Percentiles rank a stretch among this genome's conserved stretches.
Conservation (phyloP, 2,888 invertebrate species). For the Leptinotarsa juncta region DNA sequence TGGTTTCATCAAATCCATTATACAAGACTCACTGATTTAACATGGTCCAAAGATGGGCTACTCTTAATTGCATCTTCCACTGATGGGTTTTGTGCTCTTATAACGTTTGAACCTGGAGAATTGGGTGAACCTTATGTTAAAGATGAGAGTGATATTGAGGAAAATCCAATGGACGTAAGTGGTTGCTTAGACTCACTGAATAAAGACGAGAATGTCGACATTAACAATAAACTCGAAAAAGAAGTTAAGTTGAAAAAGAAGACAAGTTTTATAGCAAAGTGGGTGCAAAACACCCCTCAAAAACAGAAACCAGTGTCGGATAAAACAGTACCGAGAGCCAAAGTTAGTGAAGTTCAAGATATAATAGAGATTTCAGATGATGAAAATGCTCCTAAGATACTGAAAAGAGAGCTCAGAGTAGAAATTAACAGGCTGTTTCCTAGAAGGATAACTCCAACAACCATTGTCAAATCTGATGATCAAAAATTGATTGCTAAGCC, state of each 20-base stretch:
- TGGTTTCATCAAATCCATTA: slow-evolving; percentile 88
- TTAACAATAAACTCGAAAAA: slow-evolving; percentile 41
- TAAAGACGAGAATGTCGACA: slow-evolving; percentile 51
- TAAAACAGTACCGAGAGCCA: neutral
- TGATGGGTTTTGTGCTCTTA: slow-evolving; percentile 89
- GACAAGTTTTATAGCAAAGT: slow-evolving; percentile 60
- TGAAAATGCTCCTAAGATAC: slow-evolving; percentile 26
- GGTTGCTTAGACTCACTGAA: slow-evolving; percentile 52
- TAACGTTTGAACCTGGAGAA: slow-evolving; percentile 81
- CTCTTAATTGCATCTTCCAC: slow-evolving; percentile 84
- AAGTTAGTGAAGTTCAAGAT: slow-evolving; percentile 18
- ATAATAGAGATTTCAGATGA: slow-evolving; percentile 25
- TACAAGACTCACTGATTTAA: slow-evolving; percentile 87
- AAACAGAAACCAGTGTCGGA: neutral
- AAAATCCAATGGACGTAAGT: slow-evolving; percentile 52
- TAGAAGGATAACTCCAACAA: slow-evolving; percentile 28
- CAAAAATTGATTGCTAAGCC: slow-evolving; percentile 26
- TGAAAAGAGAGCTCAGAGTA: slow-evolving; percentile 30
- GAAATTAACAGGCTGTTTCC: slow-evolving; percentile 37
- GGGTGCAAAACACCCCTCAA: slow-evolving; percentile 50
- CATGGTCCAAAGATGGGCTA: slow-evolving; percentile 87
- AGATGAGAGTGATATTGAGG: slow-evolving; percentile 62
- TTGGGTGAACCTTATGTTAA: slow-evolving; percentile 73
- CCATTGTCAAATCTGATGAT: neutral
- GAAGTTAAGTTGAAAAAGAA: slow-evolving; percentile 48